A percentile compares a stretch with the other conserved stretches of the same genome.
These are phyloP conservation scores for Mactra quadrangularis DNA, from an alignment of 1,140 invertebrate genomes.

Conservation along the genomic window DNA sequence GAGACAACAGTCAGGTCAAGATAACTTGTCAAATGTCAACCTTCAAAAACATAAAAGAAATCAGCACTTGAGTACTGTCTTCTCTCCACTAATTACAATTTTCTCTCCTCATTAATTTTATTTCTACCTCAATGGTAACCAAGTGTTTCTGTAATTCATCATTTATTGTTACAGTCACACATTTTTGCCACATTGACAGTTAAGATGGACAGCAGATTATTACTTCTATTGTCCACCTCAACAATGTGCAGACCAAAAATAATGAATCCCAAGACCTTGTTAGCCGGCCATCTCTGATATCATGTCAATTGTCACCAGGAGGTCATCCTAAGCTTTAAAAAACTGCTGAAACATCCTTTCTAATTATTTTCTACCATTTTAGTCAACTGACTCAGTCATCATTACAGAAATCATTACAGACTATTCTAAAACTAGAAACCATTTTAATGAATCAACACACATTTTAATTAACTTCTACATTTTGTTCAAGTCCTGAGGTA, in stretches of 20 bases:
- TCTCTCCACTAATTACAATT: conserved; percentile 25
- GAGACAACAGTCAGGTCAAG: background rate
- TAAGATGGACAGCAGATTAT: background rate
- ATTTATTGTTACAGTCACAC: background rate
- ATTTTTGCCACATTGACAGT: background rate
- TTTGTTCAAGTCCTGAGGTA: too few species aligned
- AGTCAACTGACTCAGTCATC: too few species aligned
- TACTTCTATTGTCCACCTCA: conserved; percentile 3
- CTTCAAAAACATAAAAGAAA: background rate
- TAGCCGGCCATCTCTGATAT: too few species aligned
- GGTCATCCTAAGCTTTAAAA: too few species aligned
- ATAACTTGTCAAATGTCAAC: conserved; percentile 3
- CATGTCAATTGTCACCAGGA: too few species aligned
- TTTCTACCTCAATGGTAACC: conserved; percentile 41
- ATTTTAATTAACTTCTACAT: too few species aligned
- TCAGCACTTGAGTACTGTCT: conserved; percentile 1
- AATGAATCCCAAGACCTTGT: too few species aligned
- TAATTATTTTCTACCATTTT: too few species aligned
- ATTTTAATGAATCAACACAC: too few species aligned
- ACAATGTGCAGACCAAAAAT: background rate
- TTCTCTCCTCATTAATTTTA: conserved; percentile 15
- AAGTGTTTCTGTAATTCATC: conserved; percentile 36
- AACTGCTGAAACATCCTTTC: too few species aligned
- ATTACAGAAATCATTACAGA: too few species aligned
- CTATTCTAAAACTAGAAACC: too few species aligned